Evolutionary conservation across 2,113 vertebrate species (phyloP).

Genomic region (Tupaia chinensis): DNA sequence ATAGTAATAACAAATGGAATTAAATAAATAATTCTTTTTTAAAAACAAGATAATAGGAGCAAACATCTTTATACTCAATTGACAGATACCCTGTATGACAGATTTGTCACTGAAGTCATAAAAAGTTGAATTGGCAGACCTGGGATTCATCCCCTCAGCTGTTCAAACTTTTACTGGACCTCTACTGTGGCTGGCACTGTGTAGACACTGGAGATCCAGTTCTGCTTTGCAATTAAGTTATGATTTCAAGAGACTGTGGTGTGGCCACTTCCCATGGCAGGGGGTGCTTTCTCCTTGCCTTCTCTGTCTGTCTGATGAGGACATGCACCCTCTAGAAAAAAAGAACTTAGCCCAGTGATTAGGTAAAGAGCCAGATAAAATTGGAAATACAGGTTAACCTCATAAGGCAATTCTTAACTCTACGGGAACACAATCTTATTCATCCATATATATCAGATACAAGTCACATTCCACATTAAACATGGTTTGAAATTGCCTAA

Average conservation of each 20-base stretch:
- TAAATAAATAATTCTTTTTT: no score
- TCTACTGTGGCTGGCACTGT: background rate
- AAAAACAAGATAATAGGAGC: background rate
- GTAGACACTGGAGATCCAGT: background rate
- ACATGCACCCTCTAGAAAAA: no score
- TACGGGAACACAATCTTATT: background rate
- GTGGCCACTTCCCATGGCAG: no score
- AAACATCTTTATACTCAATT: background rate
- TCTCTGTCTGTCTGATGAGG: no score
- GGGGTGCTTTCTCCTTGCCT: no score
- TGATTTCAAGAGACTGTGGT: background rate
- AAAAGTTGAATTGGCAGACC: background rate
- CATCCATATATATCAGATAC: background rate
- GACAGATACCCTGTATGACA: background rate
- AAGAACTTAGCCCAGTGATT: constrained; percentile 29
- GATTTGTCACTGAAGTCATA: background rate
- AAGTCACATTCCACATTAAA: constrained; percentile 31
- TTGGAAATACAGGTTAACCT: background rate
- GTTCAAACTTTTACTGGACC: background rate
- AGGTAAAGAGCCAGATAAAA: constrained; percentile 53
- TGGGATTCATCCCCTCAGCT: background rate
- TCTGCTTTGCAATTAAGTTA: background rate
- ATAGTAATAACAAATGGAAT: no score
- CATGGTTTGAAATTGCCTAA: background rate
- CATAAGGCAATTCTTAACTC: background rate